Conservation (phyloP, 30 jellyfish, hydroid and myxozoan species). For the Calvadosia cruxmelitensis region DNA sequence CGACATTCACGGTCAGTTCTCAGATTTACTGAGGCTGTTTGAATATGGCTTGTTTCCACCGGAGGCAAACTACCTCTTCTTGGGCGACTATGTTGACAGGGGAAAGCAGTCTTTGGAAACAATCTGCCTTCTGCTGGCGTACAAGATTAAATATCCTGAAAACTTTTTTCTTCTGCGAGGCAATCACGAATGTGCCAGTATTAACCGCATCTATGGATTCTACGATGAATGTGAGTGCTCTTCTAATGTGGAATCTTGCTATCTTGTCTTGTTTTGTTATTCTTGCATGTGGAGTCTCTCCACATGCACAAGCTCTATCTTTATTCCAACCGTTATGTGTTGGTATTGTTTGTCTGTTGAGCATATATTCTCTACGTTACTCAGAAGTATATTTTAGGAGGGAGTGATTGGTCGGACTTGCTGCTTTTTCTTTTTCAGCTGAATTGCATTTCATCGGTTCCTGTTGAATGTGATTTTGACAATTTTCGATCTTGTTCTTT, state of each 20-base stretch:
- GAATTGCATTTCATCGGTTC: no score
- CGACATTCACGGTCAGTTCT: conserved; percentile 97
- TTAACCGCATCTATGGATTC: conserved; percentile 98
- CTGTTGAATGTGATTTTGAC: no score
- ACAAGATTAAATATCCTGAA: conserved; percentile 97
- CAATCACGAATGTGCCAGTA: conserved; percentile 99
- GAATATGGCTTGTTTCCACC: conserved; percentile 99
- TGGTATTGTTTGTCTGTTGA: no score
- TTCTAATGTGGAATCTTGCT: background rate
- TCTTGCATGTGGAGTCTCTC: no score
- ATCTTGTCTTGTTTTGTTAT: no score
- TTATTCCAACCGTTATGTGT: no score
- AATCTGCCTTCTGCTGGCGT: conserved; percentile 90
- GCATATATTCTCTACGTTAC: no score
- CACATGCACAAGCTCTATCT: no score
- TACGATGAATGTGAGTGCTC: conserved; percentile 92
- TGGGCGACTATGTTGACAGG: conserved; percentile 99
- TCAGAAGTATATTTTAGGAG: no score
- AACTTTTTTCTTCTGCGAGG: conserved; percentile 97
- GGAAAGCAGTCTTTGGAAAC: conserved; percentile 99
- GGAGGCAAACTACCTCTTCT: conserved; percentile 92
- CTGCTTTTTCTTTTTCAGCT: no score
- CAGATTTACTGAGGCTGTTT: conserved; percentile 84
- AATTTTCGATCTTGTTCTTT: no score
- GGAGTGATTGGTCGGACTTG: no score